Percentiles rank a stretch among this genome's conserved stretches.
phyloP scores from a whole-genome alignment of 2,888 invertebrate genomes.

The Quadroppia sp. region DNA sequence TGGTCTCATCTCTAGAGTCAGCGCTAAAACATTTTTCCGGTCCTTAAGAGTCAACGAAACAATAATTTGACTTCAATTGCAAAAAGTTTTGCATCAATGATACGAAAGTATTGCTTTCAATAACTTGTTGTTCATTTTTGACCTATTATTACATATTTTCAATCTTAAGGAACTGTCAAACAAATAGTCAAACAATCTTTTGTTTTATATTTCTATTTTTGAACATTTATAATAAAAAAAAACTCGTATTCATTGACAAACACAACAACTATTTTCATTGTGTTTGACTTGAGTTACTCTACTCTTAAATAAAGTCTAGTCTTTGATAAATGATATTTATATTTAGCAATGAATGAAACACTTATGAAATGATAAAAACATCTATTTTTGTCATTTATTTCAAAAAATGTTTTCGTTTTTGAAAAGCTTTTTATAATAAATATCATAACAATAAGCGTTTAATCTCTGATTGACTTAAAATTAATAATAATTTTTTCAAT shows the following conservation, averaged over 20 bases:
- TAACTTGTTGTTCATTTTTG: not conserved
- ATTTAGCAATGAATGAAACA: not conserved
- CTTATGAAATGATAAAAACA: not conserved
- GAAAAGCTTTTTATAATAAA: not conserved
- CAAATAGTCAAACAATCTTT: slow-evolving; percentile 7
- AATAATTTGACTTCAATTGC: not conserved
- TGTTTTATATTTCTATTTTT: not conserved
- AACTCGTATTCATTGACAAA: not conserved
- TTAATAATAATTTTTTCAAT: no score
- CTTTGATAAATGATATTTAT: not conserved
- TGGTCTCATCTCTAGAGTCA: not conserved
- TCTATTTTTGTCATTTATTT: no score
- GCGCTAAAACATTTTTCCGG: not conserved
- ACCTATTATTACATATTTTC: slow-evolving; percentile 15
- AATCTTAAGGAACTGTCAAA: slow-evolving; percentile 7
- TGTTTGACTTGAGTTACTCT: not conserved
- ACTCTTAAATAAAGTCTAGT: not conserved
- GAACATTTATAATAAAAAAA: slow-evolving; percentile 19
- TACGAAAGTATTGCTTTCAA: slow-evolving; percentile 16
- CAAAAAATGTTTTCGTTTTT: not conserved
- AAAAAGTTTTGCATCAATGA: slow-evolving; percentile 4
- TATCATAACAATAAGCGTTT: no score
- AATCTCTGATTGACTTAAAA: no score
- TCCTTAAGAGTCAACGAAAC: not conserved
- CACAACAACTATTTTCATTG: not conserved